Evolutionary conservation across 2,888 invertebrate genomes (phyloP).

Genomic region (Hydrotaea diabolus): DNA sequence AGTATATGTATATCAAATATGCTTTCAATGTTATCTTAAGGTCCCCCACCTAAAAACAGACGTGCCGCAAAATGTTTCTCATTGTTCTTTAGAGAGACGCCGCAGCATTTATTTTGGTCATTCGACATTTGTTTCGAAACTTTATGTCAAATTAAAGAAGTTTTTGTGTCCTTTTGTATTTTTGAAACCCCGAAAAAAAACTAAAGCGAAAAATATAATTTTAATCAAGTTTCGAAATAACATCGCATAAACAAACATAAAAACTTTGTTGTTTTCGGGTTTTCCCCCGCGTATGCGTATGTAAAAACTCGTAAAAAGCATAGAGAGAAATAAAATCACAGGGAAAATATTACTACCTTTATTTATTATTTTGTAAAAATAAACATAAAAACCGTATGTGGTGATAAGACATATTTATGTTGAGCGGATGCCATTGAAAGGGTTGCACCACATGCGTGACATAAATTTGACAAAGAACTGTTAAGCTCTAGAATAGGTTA

Average conservation of each 20-base stretch:
- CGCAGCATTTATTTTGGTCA: background rate
- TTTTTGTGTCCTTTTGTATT: background rate
- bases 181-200: no score
- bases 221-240: conserved; percentile 41
- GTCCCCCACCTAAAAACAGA: no score
- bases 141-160: conserved; percentile 5
- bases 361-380: conserved; percentile 35
- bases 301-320: background rate
- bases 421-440: background rate
- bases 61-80: no score
- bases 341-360: conserved; percentile 18
- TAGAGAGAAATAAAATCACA: conserved; percentile 12
- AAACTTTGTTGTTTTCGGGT: conserved; percentile 12
- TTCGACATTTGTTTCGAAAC: conserved; percentile 9
- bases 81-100: no score
- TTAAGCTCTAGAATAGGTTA: no score
- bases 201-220: background rate
- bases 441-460: background rate
- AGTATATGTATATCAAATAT: no score
- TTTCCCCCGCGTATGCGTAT: background rate
- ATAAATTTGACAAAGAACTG: background rate
- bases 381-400: conserved; percentile 50
- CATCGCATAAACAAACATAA: conserved; percentile 23
- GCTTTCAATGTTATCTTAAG: no score
- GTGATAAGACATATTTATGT: conserved; percentile 40